Percentiles rank a stretch among this genome's conserved stretches.
phyloP scores from a whole-genome alignment of 2,113 vertebrate species.

The Zapornia atra region DNA sequence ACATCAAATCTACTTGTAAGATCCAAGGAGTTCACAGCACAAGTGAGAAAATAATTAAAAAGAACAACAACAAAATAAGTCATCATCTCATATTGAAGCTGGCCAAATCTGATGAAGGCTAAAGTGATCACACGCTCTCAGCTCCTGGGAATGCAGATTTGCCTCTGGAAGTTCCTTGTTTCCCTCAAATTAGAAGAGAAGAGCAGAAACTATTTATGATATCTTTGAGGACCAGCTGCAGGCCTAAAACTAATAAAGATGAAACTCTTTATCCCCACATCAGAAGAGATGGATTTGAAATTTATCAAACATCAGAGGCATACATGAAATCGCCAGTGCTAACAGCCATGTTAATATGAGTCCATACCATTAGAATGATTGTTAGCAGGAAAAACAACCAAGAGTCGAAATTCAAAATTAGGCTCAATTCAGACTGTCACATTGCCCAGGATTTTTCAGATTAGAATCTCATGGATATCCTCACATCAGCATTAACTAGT shows the following conservation, averaged over 20 bases:
- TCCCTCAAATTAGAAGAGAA: background rate
- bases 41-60: slow-evolving; percentile 22
- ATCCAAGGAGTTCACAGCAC: background rate
- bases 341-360: background rate
- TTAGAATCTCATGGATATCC: background rate
- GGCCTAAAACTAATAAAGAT: slow-evolving; percentile 25
- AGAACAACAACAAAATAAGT: background rate
- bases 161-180: background rate
- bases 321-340: background rate
- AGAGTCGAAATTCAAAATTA: background rate
- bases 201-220: background rate
- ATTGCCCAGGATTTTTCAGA: background rate
- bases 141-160: background rate
- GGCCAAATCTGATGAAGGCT: slow-evolving; percentile 13
- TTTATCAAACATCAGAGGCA: background rate
- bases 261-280: slow-evolving; percentile 3
- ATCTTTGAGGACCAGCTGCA: slow-evolving; percentile 9
- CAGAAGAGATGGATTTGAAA: background rate
- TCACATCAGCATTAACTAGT: background rate
- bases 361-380: background rate
- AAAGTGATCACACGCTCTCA: background rate
- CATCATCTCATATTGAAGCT: slow-evolving; percentile 7
- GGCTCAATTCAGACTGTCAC: background rate
- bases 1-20: background rate
- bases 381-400: background rate